A percentile compares a stretch with the other conserved stretches of the same genome.
Conservation (phyloP, 2,113 vertebrate genomes). For the Leucoraja erinaceus region DNA sequence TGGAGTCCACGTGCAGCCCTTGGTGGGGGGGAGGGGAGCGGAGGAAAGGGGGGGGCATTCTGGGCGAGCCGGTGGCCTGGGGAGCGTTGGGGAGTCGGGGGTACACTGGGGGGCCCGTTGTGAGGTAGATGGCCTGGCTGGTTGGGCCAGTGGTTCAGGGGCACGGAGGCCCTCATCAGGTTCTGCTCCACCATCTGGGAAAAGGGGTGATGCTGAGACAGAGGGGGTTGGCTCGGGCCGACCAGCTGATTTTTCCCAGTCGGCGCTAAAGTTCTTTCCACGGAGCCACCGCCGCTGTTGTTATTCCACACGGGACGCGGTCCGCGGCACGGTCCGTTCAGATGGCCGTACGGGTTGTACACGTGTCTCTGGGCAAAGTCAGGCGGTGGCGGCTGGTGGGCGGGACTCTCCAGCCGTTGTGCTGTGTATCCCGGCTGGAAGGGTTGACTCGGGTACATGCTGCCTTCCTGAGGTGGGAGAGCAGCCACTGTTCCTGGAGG, state of each 20-base stretch:
- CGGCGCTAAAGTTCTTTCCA: conserved; percentile 51
- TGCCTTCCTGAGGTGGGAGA: conserved; percentile 65
- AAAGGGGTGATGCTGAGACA: conserved; percentile 55
- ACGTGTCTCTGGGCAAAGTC: conserved; percentile 57
- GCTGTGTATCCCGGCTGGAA: conserved; percentile 59
- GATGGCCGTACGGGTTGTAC: conserved; percentile 69
- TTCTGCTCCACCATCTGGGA: conserved; percentile 61
- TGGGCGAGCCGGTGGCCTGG: conserved; percentile 46
- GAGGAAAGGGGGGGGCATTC: conserved; percentile 42
- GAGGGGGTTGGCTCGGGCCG: conserved; percentile 48
- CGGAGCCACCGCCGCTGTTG: conserved; percentile 55
- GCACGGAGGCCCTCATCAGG: conserved; percentile 62
- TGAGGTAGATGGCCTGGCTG: conserved; percentile 73
- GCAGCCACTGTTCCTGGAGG: conserved; percentile 62
- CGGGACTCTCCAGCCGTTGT: conserved; percentile 49
- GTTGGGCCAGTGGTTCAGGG: conserved; percentile 73
- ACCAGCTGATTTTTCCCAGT: conserved; percentile 52
- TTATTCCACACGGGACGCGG: conserved; percentile 70
- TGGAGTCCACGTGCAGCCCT: conserved; percentile 72
- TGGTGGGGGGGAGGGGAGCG: conserved; percentile 46
- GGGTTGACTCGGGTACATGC: conserved; percentile 63
- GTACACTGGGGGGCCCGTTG: conserved; percentile 53
- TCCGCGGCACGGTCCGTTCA: conserved; percentile 49
- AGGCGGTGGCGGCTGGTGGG: conserved; percentile 49
- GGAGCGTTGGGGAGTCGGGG: conserved; percentile 64